phyloP scores from a whole-genome alignment of 2,113 vertebrate genomes.

The Tor tambroides region DNA sequence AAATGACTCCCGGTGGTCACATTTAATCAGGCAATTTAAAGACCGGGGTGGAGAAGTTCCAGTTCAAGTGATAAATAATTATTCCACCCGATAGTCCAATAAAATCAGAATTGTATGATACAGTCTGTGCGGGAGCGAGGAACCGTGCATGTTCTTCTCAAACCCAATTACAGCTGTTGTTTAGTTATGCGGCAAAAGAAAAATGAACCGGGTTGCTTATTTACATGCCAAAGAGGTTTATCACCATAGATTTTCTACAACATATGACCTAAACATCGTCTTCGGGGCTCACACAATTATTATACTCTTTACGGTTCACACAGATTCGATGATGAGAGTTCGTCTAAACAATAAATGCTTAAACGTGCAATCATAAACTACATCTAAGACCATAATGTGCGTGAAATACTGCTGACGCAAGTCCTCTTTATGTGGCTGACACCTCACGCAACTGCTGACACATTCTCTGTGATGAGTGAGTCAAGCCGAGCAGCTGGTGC shows the following conservation, averaged over 20 bases:
- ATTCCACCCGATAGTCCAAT: not conserved
- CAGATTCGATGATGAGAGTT: conserved; percentile 3
- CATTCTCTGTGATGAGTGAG: conserved; percentile 2
- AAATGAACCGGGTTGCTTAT: conserved; percentile 7
- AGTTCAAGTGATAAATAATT: conserved; percentile 18
- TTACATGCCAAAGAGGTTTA: not conserved
- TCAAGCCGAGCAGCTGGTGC: conserved; percentile 25
- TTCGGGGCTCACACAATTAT: not conserved
- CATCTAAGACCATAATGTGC: conserved; percentile 1
- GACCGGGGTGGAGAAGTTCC: conserved; percentile 4
- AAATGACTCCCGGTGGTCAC: conserved; percentile 2
- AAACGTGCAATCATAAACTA: not conserved
- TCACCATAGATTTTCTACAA: not conserved
- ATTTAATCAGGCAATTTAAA: conserved; percentile 24
- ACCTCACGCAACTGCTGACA: conserved; percentile 22
- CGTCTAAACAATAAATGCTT: not conserved
- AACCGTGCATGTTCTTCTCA: not conserved
- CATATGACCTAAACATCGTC: not conserved
- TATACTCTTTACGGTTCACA: conserved; percentile 6
- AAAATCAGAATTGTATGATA: conserved; percentile 2
- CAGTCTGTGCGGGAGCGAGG: not conserved
- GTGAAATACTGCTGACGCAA: conserved; percentile 48
- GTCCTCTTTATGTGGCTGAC: conserved; percentile 1
- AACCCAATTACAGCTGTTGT: conserved; percentile 5
- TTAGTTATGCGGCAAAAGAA: not conserved